Evolutionary conservation across 2,113 vertebrate genomes (phyloP), one percentile per base, ranked within the genome.

Genomic region (Eclectus roratus): DNA sequence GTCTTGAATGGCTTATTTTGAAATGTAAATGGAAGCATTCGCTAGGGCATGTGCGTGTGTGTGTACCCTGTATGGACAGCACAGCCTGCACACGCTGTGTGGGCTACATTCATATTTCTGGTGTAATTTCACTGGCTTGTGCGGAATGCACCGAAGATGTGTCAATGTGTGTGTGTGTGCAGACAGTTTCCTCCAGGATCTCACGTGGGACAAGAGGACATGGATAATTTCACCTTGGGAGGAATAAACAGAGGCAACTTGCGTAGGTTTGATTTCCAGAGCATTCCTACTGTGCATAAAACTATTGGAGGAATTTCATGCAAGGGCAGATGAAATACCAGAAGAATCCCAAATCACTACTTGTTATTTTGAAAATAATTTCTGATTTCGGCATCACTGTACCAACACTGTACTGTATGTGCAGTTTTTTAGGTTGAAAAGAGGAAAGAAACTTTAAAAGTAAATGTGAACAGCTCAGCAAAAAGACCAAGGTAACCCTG

Each of bases 141-240:
- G 66, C 70, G 87, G 79, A 95, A 95, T 94, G 90, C 77, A 90
- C 68, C 61, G 24, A 93, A 89, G 58, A 93, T 88, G 71, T 72
- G 82, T 84, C 87, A 64, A 47, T 9, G n/a, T 79, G 44, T 80
- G 43, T 76, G 80, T 76, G 80, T 12, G 47, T 0, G 1, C 73
- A 83, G 69, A 69, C 47, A 56, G 39, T 64, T 96, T 95, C 80
- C 80, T 90, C 35, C 52, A 41, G 76, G 47, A 81, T 81, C 83
- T 93, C 90, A 91, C 0, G 0, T 56, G 90, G 44, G 65, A 72
- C 35, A 60, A 56, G 77, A 80, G 70, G 80, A 93, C 56, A 71
- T 21, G 88, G 90, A 52, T 89, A 84, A 93, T 92, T 92, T 96
- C 77, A 90, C 72, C 74, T 88, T 44, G 61, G 72, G 61, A 91